A percentile compares a stretch with the other conserved stretches of the same genome.
phyloP scores from a whole-genome alignment of 2,888 invertebrate genomes.

The Cheilosia grossa region DNA sequence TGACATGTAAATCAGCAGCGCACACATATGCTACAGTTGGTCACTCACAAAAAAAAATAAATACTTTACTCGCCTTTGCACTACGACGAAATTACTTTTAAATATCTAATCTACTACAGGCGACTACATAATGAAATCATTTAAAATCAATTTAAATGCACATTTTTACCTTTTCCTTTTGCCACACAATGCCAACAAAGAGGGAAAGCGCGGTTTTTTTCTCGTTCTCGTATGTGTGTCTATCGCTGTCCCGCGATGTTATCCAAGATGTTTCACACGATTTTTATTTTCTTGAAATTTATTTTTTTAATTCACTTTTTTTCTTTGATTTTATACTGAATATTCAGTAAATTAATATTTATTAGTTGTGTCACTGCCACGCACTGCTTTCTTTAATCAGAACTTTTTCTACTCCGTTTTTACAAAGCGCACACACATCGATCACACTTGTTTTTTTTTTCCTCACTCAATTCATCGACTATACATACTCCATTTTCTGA shows the following conservation, averaged over 20 bases:
- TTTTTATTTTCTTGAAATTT: not conserved
- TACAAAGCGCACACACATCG: constrained; percentile 54
- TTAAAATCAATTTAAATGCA: constrained; percentile 38
- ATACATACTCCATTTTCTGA: constrained; percentile 47
- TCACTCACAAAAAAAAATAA: not conserved
- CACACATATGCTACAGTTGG: constrained; percentile 64
- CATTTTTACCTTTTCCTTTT: constrained; percentile 57
- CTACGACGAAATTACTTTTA: constrained; percentile 4
- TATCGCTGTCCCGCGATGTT: not conserved
- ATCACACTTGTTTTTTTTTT: constrained; percentile 40
- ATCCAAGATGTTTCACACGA: constrained; percentile 18
- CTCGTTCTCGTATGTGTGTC: constrained; percentile 13
- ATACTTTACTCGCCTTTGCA: not conserved
- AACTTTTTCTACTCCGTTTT: constrained; percentile 23
- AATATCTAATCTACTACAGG: not conserved
- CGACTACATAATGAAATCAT: constrained; percentile 13
- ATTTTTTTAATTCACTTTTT: not conserved
- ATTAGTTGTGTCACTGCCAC: constrained; percentile 67
- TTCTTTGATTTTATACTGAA: constrained; percentile 3
- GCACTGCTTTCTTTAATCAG: constrained; percentile 36
- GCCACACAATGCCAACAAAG: constrained; percentile 53
- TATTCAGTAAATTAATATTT: constrained; percentile 14
- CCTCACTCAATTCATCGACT: constrained; percentile 24
- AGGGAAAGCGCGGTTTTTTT: constrained; percentile 69
- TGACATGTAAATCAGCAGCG: constrained; percentile 7